Conservation (phyloP, 2,113 vertebrate genomes). For the Hippocampus mohnikei region DNA sequence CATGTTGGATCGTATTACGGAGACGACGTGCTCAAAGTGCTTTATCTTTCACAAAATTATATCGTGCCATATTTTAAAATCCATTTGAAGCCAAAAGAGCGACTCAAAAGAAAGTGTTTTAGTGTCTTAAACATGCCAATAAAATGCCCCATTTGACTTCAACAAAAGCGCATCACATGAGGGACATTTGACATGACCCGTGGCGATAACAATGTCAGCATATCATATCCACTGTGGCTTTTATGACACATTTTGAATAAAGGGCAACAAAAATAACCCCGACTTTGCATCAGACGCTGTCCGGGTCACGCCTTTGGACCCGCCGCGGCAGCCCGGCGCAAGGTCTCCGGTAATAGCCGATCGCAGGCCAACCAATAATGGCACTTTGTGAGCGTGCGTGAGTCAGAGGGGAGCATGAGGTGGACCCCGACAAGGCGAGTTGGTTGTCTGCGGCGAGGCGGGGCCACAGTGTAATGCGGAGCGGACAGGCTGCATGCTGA, state of each 20-base stretch:
- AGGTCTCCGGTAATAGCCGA: conserved; percentile 53
- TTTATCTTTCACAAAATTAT: neutral
- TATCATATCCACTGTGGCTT: neutral
- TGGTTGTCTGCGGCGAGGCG: conserved; percentile 37
- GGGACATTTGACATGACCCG: neutral
- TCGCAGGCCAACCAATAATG: conserved; percentile 40
- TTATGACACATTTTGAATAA: conserved; percentile 5
- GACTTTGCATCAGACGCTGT: conserved; percentile 53
- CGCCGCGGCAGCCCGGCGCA: conserved; percentile 21
- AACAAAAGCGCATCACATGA: neutral
- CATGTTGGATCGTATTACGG: too few species aligned
- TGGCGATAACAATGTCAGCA: neutral
- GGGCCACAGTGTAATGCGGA: conserved; percentile 39
- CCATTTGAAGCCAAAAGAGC: neutral
- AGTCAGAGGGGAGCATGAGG: conserved; percentile 17
- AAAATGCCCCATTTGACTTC: neutral
- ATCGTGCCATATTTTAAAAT: neutral
- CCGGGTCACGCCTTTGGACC: conserved; percentile 50
- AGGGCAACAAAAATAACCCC: conserved; percentile 25
- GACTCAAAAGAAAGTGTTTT: neutral
- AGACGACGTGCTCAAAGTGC: too few species aligned
- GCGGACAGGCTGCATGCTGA: conserved; percentile 49
- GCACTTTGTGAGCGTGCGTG: conserved; percentile 30
- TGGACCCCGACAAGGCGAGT: conserved; percentile 32
- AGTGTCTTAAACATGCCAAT: neutral